These are phyloP conservation scores for Peromyscus polionotus DNA, from an alignment of 2,113 vertebrate species.

Conservation along the genomic window DNA sequence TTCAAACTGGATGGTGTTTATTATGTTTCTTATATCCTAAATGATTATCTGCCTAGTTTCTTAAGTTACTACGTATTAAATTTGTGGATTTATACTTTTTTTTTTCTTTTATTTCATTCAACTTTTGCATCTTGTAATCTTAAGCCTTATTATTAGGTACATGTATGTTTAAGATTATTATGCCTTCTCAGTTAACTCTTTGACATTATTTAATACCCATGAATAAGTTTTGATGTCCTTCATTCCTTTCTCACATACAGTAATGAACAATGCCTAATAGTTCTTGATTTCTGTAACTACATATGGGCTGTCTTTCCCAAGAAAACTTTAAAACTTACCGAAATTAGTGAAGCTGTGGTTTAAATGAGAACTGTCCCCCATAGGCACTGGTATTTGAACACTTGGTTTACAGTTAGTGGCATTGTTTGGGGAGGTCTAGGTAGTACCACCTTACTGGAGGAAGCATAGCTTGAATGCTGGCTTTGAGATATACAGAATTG, in stretches of 20 bases:
- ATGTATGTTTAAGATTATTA: slow-evolving; percentile 10
- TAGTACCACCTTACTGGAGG: not conserved
- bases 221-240: not conserved
- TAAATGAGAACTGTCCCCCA: not conserved
- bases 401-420: not conserved
- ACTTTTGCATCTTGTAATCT: not conserved
- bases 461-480: not conserved
- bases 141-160: slow-evolving; percentile 26
- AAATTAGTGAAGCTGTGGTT: not conserved
- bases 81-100: not conserved
- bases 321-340: not conserved
- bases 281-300: not conserved
- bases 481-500: not conserved
- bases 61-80: slow-evolving; percentile 31
- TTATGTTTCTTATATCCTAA: not conserved
- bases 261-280: not conserved
- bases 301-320: not conserved
- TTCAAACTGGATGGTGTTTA: slow-evolving; percentile 18
- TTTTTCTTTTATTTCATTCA: not conserved
- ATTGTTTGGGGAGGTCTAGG: not conserved
- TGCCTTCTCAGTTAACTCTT: not conserved
- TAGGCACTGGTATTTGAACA: not conserved
- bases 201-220: not conserved
- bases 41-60: not conserved
- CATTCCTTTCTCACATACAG: not conserved